A percentile compares a stretch with the other conserved stretches of the same genome.
phyloP scores from a whole-genome alignment of 2,888 invertebrate species.

The Tachina lurida region DNA sequence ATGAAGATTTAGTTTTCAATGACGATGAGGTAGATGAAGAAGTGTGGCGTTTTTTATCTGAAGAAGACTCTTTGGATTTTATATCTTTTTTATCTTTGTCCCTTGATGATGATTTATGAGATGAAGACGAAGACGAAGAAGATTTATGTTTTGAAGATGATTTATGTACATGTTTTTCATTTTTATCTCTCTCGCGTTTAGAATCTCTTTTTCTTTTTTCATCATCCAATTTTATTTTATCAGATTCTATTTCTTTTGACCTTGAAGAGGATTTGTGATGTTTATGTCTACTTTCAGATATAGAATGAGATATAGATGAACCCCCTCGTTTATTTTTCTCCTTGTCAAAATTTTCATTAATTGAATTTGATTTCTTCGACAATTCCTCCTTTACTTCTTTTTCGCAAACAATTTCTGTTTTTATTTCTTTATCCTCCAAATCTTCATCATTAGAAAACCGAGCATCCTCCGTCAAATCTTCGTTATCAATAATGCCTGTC shows the following conservation, averaged over 20 bases:
- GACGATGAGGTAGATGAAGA: conserved; percentile 61
- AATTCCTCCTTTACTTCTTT: conserved; percentile 24
- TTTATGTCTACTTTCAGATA: conserved; percentile 52
- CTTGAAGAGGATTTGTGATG: conserved; percentile 61
- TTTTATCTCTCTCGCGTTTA: conserved; percentile 69
- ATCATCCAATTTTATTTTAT: conserved; percentile 63
- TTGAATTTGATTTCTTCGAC: not conserved
- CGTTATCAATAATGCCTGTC: conserved; percentile 73
- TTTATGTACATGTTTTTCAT: conserved; percentile 54
- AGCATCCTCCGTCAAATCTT: conserved; percentile 37
- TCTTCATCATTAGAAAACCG: conserved; percentile 54
- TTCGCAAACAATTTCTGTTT: conserved; percentile 23
- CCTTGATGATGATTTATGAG: conserved; percentile 58
- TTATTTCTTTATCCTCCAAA: conserved; percentile 1
- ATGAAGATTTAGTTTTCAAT: conserved; percentile 71
- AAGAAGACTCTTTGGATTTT: conserved; percentile 72
- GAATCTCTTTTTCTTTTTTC: conserved; percentile 61
- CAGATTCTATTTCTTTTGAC: conserved; percentile 63
- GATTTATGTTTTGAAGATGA: conserved; percentile 62
- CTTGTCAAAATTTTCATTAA: conserved; percentile 19
- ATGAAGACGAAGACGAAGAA: conserved; percentile 60
- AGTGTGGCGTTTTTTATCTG: conserved; percentile 72
- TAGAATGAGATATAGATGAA: conserved; percentile 41
- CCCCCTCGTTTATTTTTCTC: conserved; percentile 45
- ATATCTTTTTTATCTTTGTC: conserved; percentile 69